A percentile compares a stretch with the other conserved stretches of the same genome.
phyloP scores from a whole-genome alignment of 2,113 vertebrate species.

The Clarias magur region DNA sequence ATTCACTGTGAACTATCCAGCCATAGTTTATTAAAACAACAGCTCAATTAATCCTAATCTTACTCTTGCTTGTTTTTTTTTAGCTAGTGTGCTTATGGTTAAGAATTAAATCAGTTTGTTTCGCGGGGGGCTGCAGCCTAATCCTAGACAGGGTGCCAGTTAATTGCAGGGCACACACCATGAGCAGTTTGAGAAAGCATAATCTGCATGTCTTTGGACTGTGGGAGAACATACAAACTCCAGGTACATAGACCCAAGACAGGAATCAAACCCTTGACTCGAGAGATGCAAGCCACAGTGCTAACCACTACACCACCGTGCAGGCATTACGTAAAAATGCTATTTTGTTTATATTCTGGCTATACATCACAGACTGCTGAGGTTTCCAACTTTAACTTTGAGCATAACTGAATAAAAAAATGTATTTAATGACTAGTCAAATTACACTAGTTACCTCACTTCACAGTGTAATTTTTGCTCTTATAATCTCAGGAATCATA shows the following conservation, averaged over 20 bases:
- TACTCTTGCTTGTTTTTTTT: not conserved
- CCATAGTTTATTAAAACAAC: not conserved
- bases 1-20: not conserved
- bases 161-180: too few species aligned
- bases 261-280: too few species aligned
- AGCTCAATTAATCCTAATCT: not conserved
- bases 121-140: too few species aligned
- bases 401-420: not conserved
- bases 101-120: not conserved
- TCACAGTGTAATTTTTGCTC: not conserved
- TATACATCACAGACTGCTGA: not conserved
- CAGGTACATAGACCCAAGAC: too few species aligned
- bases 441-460: not conserved
- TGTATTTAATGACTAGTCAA: not conserved
- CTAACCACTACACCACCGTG: too few species aligned
- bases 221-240: too few species aligned
- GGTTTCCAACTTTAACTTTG: not conserved
- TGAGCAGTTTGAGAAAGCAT: too few species aligned
- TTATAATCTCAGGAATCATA: too few species aligned
- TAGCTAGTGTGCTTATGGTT: not conserved
- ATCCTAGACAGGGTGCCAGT: too few species aligned
- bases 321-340: too few species aligned
- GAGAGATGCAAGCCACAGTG: too few species aligned
- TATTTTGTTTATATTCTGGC: not conserved
- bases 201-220: too few species aligned